A percentile compares a stretch with the other conserved stretches of the same genome.
Evolutionary conservation across 2,888 invertebrate genomes (phyloP).

Genomic region (Tetrapedia diversipes): DNA sequence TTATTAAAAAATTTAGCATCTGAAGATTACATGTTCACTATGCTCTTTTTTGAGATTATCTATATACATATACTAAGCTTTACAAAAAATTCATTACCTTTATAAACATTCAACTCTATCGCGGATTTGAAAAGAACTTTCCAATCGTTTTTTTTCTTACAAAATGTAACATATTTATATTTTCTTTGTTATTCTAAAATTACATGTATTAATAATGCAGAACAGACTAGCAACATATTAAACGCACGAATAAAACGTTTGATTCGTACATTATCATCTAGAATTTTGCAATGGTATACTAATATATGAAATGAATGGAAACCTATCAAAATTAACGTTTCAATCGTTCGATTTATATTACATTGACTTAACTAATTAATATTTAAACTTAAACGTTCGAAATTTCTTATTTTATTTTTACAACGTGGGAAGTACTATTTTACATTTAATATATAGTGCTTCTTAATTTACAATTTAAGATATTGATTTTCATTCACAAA

Average conservation of each 20-base stretch:
- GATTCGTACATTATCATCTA: not conserved
- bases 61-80: slow-evolving; percentile 39
- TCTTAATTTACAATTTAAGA: not conserved
- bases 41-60: not conserved
- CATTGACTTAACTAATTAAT: slow-evolving; percentile 13
- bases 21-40: not conserved
- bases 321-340: not conserved
- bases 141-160: slow-evolving; percentile 2
- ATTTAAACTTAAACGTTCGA: slow-evolving; percentile 17
- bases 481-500: not conserved
- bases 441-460: not conserved
- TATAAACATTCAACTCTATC: not conserved
- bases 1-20: slow-evolving; percentile 12
- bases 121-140: slow-evolving; percentile 15
- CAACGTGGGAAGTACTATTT: slow-evolving; percentile 29
- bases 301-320: slow-evolving; percentile 6
- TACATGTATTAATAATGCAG: slow-evolving; percentile 3
- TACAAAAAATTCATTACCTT: slow-evolving; percentile 40
- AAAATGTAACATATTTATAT: slow-evolving; percentile 7
- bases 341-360: slow-evolving; percentile 29
- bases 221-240: slow-evolving; percentile 17
- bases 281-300: slow-evolving; percentile 4
- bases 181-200: slow-evolving; percentile 1
- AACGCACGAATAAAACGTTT: slow-evolving; percentile 11
- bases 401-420: slow-evolving; percentile 3